phyloP scores from a whole-genome alignment of 1,140 invertebrate species.

The Onthophagus taurus region DNA sequence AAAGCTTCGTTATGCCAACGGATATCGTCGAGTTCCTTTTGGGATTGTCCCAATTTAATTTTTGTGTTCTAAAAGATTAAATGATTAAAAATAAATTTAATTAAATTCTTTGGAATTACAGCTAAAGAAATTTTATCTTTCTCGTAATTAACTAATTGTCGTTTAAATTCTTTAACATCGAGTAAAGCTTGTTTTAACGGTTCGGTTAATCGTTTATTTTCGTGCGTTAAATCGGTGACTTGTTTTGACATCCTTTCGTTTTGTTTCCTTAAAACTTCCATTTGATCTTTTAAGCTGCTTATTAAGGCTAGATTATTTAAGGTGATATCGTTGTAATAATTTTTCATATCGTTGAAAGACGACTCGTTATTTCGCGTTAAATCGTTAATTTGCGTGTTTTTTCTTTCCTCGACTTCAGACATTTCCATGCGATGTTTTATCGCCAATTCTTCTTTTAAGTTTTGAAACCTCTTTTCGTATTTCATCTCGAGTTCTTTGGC shows the following conservation, averaged over 20 bases:
- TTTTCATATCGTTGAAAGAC: conserved; percentile 79
- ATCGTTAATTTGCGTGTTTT: conserved; percentile 74
- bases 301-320: conserved; percentile 82
- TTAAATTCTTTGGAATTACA: conserved; percentile 22
- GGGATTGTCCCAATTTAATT: conserved; percentile 41
- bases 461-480: conserved; percentile 67
- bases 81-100: not conserved
- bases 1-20: conserved; percentile 69
- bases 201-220: conserved; percentile 62
- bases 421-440: conserved; percentile 67
- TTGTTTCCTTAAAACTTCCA: conserved; percentile 70
- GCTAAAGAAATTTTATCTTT: conserved; percentile 63
- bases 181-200: conserved; percentile 60
- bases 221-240: conserved; percentile 49
- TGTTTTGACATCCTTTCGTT: conserved; percentile 68
- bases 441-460: conserved; percentile 62
- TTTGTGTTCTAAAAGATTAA: conserved; percentile 53
- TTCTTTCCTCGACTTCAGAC: conserved; percentile 79
- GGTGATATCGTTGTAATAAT: conserved; percentile 90
- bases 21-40: conserved; percentile 64
- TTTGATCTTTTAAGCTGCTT: conserved; percentile 73
- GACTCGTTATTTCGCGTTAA: conserved; percentile 76
- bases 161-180: conserved; percentile 57
- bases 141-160: conserved; percentile 69
- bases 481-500: conserved; percentile 70